These are phyloP conservation scores for Catajapyx aquilonaris DNA, from an alignment of 1,140 invertebrate genomes.

Conservation along the genomic window DNA sequence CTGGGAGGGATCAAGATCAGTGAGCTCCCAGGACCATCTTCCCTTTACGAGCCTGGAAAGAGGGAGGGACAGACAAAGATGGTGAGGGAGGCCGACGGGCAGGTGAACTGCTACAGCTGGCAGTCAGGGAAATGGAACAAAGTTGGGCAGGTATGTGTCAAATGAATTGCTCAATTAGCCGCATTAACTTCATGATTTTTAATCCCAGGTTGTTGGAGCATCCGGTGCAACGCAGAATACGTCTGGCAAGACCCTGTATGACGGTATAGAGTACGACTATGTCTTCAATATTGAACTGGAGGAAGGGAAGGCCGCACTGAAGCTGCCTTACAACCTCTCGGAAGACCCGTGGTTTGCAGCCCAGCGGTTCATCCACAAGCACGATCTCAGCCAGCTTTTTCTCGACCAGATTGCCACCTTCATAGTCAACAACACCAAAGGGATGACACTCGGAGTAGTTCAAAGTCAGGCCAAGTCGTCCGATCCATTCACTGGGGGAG, in stretches of 20 bases:
- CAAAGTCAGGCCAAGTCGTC: conserved; percentile 4
- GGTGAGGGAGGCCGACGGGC: conserved; percentile 46
- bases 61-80: conserved; percentile 71
- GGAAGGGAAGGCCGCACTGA: conserved; percentile 65
- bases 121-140: conserved; percentile 56
- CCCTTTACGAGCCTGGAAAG: conserved; percentile 50
- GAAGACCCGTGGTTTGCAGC: conserved; percentile 43
- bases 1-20: conserved; percentile 64
- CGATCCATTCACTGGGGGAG: conserved; percentile 51
- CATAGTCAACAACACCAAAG: conserved; percentile 59
- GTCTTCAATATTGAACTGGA: conserved; percentile 88
- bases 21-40: conserved; percentile 57
- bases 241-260: conserved; percentile 49
- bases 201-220: conserved; percentile 66
- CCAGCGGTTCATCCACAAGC: conserved; percentile 38
- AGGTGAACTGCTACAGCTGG: conserved; percentile 62
- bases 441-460: conserved; percentile 16
- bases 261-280: conserved; percentile 85
- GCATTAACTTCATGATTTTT: no score
- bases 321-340: conserved; percentile 69
- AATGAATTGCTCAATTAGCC: no score
- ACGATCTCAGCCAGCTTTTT: conserved; percentile 67
- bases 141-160: conserved; percentile 78
- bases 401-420: conserved; percentile 91
- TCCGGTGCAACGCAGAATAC: conserved; percentile 35